A percentile compares a stretch with the other conserved stretches of the same genome.
phyloP scores from a whole-genome alignment of 2,888 invertebrate genomes.

The Andrena haemorrhoa region DNA sequence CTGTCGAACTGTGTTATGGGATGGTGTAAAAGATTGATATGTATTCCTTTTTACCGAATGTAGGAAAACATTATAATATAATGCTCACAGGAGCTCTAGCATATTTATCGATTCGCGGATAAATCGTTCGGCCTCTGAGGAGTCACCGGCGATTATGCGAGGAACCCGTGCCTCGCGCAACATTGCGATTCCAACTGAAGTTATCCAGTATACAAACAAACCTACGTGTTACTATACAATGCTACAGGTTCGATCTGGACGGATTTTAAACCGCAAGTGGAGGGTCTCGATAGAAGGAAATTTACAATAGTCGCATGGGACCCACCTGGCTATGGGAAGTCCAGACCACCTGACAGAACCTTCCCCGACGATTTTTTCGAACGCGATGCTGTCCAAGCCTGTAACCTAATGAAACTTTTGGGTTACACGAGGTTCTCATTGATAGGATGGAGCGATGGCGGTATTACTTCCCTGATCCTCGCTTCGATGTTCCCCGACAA shows the following conservation, averaged over 20 bases:
- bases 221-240: constrained; percentile 15
- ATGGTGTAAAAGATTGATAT: no score
- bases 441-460: constrained; percentile 97
- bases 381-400: constrained; percentile 90
- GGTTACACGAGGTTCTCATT: constrained; percentile 90
- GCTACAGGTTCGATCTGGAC: constrained; percentile 90
- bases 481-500: constrained; percentile 89
- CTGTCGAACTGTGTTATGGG: no score
- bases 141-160: neutral
- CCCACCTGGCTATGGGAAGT: constrained; percentile 95
- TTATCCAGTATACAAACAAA: neutral
- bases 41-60: no score
- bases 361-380: constrained; percentile 90
- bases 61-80: neutral
- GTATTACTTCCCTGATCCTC: constrained; percentile 91
- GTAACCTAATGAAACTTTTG: constrained; percentile 90
- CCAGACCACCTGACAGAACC: constrained; percentile 91
- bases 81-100: neutral
- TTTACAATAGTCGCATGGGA: constrained; percentile 92
- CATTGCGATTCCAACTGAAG: neutral
- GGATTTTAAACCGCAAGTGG: constrained; percentile 92
- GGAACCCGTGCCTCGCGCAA: no score
- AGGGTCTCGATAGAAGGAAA: constrained; percentile 87
- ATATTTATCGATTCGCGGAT: neutral
- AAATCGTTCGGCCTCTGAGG: neutral